Evolutionary conservation across 2,888 invertebrate species (phyloP).

Genomic region (Aspidapion aeneum): DNA sequence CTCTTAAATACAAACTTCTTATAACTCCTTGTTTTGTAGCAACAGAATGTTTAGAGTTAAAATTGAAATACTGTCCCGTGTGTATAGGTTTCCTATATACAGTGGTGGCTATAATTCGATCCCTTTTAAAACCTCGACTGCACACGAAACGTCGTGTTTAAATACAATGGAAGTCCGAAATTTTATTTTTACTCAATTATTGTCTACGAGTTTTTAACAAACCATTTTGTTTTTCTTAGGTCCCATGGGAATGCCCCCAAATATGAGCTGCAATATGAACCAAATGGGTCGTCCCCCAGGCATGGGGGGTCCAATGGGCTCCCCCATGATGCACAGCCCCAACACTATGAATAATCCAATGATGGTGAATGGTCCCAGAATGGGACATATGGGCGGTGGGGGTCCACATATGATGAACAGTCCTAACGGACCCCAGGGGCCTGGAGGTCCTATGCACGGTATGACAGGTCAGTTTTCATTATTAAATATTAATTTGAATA

Average conservation of each 20-base stretch:
- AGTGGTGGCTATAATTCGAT: too few species aligned
- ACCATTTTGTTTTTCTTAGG: not conserved
- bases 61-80: too few species aligned
- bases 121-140: too few species aligned
- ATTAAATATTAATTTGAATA: slow-evolving; percentile 3
- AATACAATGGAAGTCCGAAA: not conserved
- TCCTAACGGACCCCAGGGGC: slow-evolving; percentile 58
- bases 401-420: slow-evolving; percentile 55
- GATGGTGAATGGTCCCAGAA: slow-evolving; percentile 50
- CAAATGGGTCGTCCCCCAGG: slow-evolving; percentile 55
- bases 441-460: slow-evolving; percentile 56
- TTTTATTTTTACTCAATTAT: too few species aligned
- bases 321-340: slow-evolving; percentile 49
- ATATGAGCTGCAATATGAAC: slow-evolving; percentile 39
- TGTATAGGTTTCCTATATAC: too few species aligned
- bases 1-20: too few species aligned
- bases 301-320: slow-evolving; percentile 40
- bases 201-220: not conserved
- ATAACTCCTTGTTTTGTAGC: too few species aligned
- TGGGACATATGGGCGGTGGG: slow-evolving; percentile 38
- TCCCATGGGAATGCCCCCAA: slow-evolving; percentile 59
- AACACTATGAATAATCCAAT: slow-evolving; percentile 45
- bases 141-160: too few species aligned
- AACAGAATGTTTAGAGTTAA: too few species aligned
- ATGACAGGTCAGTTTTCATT: slow-evolving; percentile 24